These are phyloP conservation scores for Tipula unca DNA, from an alignment of 2,888 invertebrate genomes.

Conservation along the genomic window DNA sequence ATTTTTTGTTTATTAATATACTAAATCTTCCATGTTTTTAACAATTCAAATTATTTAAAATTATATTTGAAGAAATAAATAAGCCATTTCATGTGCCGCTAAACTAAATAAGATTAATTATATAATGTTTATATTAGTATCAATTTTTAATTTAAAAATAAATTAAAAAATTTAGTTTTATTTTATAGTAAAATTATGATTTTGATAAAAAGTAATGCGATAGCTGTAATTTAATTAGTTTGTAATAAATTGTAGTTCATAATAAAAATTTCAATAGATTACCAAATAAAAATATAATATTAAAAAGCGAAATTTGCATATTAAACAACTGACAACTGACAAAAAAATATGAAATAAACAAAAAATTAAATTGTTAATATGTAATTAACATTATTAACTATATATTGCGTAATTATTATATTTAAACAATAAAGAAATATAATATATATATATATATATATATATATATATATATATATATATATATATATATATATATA, in stretches of 20 bases:
- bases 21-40: background rate
- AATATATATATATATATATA: background rate
- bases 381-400: background rate
- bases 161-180: background rate
- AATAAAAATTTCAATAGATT: background rate
- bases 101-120: background rate
- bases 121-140: background rate
- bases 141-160: background rate
- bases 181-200: background rate
- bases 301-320: background rate
- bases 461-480: background rate
- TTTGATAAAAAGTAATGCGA: background rate
- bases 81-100: slow-evolving; percentile 8
- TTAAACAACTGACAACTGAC: background rate
- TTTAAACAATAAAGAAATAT: background rate
- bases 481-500: background rate
- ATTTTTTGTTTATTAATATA: background rate
- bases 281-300: background rate
- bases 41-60: background rate
- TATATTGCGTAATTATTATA: background rate
- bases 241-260: background rate
- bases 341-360: background rate
- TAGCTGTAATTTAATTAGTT: slow-evolving; percentile 8
- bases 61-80: background rate
- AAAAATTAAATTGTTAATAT: background rate